Base-by-base conservation (phyloP, 2,888 invertebrate genomes). In the Tuta absoluta region DNA sequence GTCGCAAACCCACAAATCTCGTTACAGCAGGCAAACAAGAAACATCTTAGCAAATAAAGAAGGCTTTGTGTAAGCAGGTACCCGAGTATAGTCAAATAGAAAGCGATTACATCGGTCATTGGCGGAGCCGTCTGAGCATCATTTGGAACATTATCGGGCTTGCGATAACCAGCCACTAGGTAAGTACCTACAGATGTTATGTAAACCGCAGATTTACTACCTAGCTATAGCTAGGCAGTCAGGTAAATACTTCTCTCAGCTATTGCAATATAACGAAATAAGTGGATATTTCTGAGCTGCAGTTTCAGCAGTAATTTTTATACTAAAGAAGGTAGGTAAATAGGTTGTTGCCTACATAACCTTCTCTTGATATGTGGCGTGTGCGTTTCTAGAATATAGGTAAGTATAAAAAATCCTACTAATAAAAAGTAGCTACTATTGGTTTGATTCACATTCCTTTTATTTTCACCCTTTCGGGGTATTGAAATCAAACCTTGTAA, bases 81-180 rank as follows among this genome's bases (percentile, higher is more conserved):
- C n/a, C n/a, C n/a, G n/a, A n/a, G 41, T 41, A 45, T 17, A 63
- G 37, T 49, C 51, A 66, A 66, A 66, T 66, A 66, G 66, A 66
- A 66, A 66, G 66, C 62, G 66, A 63, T 66, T 66, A 64, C 66
- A 57, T 63, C 61, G 63, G 56, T 37, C 61, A 60, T 59, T 51
- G 37, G 17, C 51, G 21, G 38, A 58, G 57, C 48, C 49, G 17
- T 45, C 21, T 24, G 24, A 11, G 12, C 38, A 24, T 60, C 59
- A 45, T 24, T 59, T 49, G 58, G 49, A 59, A 63, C 62, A 62
- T 63, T 66, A 66, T 66, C 63, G 56, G 41, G 37, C 19, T 41
- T 28, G 19, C 56, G 65, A 60, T 63, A 66, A 65, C 62, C 58
- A 58, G 49, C 11, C 57, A 17, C 48, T 2, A 51, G 17, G 5